Evolutionary conservation across 2,888 invertebrate species (phyloP).

Genomic region (Aplocera efformata): DNA sequence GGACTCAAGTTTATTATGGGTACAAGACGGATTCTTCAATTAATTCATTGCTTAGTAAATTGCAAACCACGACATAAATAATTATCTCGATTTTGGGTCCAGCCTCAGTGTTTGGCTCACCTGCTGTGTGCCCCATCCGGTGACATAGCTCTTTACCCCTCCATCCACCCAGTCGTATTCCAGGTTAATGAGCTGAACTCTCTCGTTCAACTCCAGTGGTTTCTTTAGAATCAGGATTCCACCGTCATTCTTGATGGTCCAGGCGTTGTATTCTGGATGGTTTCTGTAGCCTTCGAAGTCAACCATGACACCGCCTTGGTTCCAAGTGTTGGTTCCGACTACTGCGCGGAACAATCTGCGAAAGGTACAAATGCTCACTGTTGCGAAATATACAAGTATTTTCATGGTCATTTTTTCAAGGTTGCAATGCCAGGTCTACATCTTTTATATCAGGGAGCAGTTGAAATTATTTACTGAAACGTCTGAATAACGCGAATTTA

Average conservation of each 20-base stretch:
- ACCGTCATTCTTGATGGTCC: slow-evolving; percentile 39
- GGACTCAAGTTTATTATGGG: too few species aligned
- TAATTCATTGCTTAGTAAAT: too few species aligned
- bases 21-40: too few species aligned
- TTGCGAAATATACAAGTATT: too few species aligned
- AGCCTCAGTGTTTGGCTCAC: slow-evolving; percentile 32
- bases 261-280: slow-evolving; percentile 37
- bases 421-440: too few species aligned
- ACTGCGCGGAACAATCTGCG: slow-evolving; percentile 32
- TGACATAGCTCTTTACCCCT: slow-evolving; percentile 33
- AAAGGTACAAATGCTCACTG: too few species aligned
- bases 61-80: too few species aligned
- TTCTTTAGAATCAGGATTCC: slow-evolving; percentile 27
- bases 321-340: slow-evolving; percentile 40
- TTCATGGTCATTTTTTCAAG: too few species aligned
- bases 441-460: too few species aligned
- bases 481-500: too few species aligned
- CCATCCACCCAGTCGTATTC: slow-evolving; percentile 27
- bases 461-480: too few species aligned
- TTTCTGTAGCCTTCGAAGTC: slow-evolving; percentile 27
- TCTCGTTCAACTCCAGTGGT: slow-evolving; percentile 7
- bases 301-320: slow-evolving; percentile 19
- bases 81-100: too few species aligned
- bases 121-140: slow-evolving; percentile 54
- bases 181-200: slow-evolving; percentile 25